Conservation (phyloP, 2,888 invertebrate species). For the Minunthozetes semirufus region DNA sequence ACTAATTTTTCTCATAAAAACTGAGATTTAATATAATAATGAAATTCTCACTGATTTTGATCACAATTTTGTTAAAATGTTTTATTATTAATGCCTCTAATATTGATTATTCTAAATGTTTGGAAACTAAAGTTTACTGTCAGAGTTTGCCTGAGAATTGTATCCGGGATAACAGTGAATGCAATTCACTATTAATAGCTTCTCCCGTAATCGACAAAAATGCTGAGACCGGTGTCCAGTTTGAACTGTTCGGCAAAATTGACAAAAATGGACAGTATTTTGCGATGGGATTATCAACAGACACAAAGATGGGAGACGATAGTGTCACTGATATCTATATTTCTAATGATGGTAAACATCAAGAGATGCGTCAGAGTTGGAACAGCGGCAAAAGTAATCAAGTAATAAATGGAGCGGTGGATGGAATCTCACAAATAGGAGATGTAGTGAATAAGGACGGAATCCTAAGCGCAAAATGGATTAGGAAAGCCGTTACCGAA, state of each 20-base stretch:
- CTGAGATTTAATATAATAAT: too few species aligned
- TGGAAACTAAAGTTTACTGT: slow-evolving; percentile 11
- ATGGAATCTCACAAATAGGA: slow-evolving; percentile 8
- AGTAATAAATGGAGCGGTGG: neutral
- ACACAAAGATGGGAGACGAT: neutral
- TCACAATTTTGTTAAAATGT: neutral
- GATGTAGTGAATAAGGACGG: neutral
- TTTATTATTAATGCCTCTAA: neutral
- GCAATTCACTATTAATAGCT: slow-evolving; percentile 1
- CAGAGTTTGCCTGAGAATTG: slow-evolving; percentile 8
- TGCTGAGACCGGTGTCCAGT: neutral
- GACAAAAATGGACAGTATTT: neutral
- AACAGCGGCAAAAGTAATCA: neutral
- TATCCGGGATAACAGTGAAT: neutral
- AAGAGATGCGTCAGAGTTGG: neutral
- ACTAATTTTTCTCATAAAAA: too few species aligned
- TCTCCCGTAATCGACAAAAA: neutral
- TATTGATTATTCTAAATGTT: neutral
- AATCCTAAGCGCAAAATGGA: neutral
- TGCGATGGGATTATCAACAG: slow-evolving; percentile 10
- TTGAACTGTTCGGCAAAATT: neutral
- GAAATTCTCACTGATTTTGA: neutral
- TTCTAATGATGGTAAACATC: neutral
- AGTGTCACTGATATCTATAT: neutral
- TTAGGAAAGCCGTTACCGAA: neutral